phyloP scores from a whole-genome alignment of 37 sponge, comb jelly and placozoan species.

The Oscarella lobularis region DNA sequence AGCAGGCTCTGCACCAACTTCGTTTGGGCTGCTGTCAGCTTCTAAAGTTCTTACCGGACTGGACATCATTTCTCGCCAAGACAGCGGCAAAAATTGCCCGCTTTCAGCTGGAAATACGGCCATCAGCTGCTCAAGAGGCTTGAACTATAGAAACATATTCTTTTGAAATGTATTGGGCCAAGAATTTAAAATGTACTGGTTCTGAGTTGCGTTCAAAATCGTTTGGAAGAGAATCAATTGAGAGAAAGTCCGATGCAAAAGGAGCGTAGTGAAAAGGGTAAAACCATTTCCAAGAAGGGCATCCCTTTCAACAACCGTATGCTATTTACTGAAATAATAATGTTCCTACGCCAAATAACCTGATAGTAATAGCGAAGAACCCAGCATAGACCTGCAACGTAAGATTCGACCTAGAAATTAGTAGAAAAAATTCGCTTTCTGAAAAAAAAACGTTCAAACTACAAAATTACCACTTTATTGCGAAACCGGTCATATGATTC shows the following conservation, averaged over 20 bases:
- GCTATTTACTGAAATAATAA: neutral
- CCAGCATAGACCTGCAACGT: conserved; percentile 93
- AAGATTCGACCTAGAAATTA: conserved; percentile 40
- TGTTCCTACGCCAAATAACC: conserved; percentile 18
- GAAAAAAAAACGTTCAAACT: too few relatives aligned
- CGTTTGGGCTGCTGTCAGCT: too few relatives aligned
- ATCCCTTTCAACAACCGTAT: conserved; percentile 52
- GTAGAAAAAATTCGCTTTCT: neutral
- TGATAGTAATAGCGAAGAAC: conserved; percentile 86
- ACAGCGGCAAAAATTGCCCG: conserved; percentile 74
- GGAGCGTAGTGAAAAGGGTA: conserved; percentile 99
- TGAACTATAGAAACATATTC: conserved; percentile 28
- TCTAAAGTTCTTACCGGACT: conserved; percentile 27
- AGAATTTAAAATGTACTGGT: too few relatives aligned
- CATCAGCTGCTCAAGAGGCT: conserved; percentile 97
- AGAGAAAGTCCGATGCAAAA: conserved; percentile 94
- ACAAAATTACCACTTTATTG: neutral
- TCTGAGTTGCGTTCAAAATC: too few relatives aligned
- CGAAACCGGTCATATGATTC: conserved; percentile 19
- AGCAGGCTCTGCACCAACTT: too few relatives aligned
- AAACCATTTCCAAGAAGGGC: conserved; percentile 99
- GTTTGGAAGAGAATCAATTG: too few relatives aligned
- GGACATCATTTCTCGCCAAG: conserved; percentile 75
- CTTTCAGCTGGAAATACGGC: conserved; percentile 97
- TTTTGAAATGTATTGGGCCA: neutral